Evolutionary conservation across 1,140 invertebrate genomes (phyloP).

Genomic region (Drosophila carrolli): DNA sequence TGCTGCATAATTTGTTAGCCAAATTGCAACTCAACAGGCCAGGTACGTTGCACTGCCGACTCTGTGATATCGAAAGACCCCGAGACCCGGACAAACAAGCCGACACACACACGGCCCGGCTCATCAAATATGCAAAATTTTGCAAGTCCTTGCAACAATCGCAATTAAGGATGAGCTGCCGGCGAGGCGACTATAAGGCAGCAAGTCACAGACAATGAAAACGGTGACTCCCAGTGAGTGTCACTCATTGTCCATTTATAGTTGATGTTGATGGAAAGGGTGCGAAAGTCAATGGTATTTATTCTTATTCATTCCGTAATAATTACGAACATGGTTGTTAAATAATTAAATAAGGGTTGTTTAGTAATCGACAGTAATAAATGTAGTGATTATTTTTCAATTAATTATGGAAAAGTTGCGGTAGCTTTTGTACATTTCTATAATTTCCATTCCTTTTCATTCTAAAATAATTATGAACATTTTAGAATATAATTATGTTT

Average conservation of each 20-base stretch:
- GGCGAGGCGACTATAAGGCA: constrained; percentile 4
- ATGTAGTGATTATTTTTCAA: no score
- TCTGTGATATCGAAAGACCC: constrained; percentile 26
- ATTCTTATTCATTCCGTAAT: no score
- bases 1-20: constrained; percentile 79
- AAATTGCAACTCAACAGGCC: constrained; percentile 80
- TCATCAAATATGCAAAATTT: constrained; percentile 79
- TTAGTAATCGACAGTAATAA: no score
- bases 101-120: constrained; percentile 21
- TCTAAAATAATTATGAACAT: no score
- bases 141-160: constrained; percentile 44
- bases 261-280: neutral
- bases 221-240: constrained; percentile 12
- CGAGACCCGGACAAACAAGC: constrained; percentile 26
- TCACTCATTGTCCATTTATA: neutral
- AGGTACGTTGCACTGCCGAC: constrained; percentile 24
- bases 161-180: constrained; percentile 47
- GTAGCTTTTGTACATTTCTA: no score
- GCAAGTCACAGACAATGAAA: constrained; percentile 14
- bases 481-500: no score
- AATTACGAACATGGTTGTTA: no score
- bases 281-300: no score
- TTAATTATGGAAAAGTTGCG: no score
- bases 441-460: no score
- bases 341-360: no score